Evolutionary conservation across 2,888 invertebrate genomes (phyloP).

Genomic region (Ditylenchus weischeri): DNA sequence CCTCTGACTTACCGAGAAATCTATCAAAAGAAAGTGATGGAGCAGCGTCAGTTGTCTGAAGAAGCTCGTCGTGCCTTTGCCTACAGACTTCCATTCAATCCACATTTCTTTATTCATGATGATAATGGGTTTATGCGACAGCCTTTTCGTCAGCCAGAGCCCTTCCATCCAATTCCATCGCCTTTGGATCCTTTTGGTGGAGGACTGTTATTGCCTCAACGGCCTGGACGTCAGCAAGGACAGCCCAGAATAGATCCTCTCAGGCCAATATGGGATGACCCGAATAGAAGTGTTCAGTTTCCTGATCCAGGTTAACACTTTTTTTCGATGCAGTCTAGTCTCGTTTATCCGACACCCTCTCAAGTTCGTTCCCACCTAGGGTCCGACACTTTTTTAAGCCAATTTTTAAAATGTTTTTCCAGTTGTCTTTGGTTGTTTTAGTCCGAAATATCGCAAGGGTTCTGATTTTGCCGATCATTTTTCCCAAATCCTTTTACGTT

Average conservation of each 20-base stretch:
- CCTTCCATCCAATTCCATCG: neutral
- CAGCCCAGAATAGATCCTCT: neutral
- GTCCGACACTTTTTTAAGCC: no score
- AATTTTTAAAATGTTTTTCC: no score
- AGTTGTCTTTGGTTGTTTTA: no score
- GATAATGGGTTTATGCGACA: neutral
- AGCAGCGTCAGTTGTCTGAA: neutral
- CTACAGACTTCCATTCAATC: neutral
- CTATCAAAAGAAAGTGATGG: neutral
- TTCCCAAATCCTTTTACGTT: no score
- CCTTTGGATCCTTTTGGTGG: neutral
- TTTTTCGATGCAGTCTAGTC: no score
- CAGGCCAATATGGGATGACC: constrained; percentile 5
- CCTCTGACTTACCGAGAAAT: neutral
- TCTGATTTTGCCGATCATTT: no score
- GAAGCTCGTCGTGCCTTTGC: neutral
- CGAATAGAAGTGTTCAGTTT: neutral
- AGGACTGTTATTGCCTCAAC: neutral
- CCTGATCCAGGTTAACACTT: neutral
- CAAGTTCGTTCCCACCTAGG: no score
- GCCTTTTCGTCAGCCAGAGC: neutral
- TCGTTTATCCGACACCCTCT: no score
- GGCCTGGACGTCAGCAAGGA: neutral
- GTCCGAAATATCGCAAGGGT: no score
- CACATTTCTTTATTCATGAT: neutral